phyloP scores from a whole-genome alignment of 2,113 vertebrate genomes.

The Silurus glanis region DNA sequence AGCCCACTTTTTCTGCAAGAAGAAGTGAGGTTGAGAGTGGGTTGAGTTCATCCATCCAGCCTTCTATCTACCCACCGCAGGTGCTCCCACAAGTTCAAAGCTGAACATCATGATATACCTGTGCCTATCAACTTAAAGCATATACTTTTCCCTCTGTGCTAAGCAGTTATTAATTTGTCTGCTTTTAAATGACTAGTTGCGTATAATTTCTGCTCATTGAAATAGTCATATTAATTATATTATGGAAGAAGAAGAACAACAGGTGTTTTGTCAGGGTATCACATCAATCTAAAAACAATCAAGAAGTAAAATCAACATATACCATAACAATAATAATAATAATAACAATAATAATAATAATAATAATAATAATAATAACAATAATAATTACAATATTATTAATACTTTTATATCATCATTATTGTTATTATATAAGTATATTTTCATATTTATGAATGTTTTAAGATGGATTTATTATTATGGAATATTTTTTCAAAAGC shows the following conservation, averaged over 20 bases:
- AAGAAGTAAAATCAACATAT: too few relatives aligned
- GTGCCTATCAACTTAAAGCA: conserved; percentile 5
- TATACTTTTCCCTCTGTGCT: neutral
- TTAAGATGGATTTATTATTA: neutral
- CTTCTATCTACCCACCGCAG: conserved; percentile 66
- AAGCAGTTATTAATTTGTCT: neutral
- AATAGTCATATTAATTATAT: neutral
- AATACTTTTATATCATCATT: too few relatives aligned
- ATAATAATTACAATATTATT: too few relatives aligned
- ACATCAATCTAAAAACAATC: too few relatives aligned
- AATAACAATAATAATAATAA: too few relatives aligned
- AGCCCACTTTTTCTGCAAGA: conserved; percentile 48
- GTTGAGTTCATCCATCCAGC: conserved; percentile 41
- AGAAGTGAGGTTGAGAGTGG: conserved; percentile 12
- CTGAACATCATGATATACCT: conserved; percentile 16
- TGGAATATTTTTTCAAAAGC: neutral
- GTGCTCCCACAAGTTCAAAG: conserved; percentile 65
- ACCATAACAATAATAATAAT: too few relatives aligned
- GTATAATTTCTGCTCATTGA: neutral
- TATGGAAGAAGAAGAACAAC: neutral
- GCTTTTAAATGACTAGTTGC: neutral
- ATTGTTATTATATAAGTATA: neutral
- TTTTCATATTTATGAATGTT: neutral
- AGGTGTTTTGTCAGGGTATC: too few relatives aligned
- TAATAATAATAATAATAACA: too few relatives aligned